Evolutionary conservation across 2,797 vertebrate genomes (phyloP).

Genomic region (Harpagifer antarcticus): DNA sequence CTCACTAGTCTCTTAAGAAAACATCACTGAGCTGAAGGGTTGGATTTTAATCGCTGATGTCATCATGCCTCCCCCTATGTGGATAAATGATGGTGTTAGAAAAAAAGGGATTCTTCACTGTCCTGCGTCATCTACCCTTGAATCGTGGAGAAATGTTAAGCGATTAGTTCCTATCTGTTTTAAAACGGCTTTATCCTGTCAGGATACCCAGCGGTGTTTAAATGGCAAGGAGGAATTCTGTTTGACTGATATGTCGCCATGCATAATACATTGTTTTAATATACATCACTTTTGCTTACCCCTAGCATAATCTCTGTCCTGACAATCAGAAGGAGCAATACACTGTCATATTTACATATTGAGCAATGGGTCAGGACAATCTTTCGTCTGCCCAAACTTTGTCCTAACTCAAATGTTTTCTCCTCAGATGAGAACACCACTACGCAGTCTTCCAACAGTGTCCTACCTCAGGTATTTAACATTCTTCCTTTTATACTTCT

Average conservation of each 20-base stretch:
- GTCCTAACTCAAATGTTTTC: conserved; percentile 27
- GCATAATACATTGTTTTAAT: conserved; percentile 67
- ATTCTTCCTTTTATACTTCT: background rate
- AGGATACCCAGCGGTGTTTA: background rate
- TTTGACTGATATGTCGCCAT: conserved; percentile 33
- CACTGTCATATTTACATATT: background rate
- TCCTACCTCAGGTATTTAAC: conserved; percentile 84
- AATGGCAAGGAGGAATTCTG: conserved; percentile 22
- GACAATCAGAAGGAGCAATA: conserved; percentile 16
- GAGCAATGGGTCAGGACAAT: conserved; percentile 9
- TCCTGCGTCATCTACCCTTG: background rate
- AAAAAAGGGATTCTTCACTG: conserved; percentile 2
- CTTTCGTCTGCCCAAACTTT: conserved; percentile 11
- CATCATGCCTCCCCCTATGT: background rate
- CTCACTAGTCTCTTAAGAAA: conserved; percentile 26
- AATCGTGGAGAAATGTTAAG: conserved; percentile 26
- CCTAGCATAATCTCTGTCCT: conserved; percentile 28
- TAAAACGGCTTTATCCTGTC: conserved; percentile 42
- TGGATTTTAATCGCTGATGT: conserved; percentile 45
- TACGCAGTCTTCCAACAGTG: conserved; percentile 78
- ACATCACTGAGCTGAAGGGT: conserved; percentile 25
- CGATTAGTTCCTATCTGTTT: conserved; percentile 23
- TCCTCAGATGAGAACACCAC: conserved; percentile 75
- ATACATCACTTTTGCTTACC: conserved; percentile 42
- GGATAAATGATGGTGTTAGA: conserved; percentile 36